These are phyloP conservation scores for Drosophila busckii DNA, from an alignment of 1,140 invertebrate species.

Conservation along the genomic window DNA sequence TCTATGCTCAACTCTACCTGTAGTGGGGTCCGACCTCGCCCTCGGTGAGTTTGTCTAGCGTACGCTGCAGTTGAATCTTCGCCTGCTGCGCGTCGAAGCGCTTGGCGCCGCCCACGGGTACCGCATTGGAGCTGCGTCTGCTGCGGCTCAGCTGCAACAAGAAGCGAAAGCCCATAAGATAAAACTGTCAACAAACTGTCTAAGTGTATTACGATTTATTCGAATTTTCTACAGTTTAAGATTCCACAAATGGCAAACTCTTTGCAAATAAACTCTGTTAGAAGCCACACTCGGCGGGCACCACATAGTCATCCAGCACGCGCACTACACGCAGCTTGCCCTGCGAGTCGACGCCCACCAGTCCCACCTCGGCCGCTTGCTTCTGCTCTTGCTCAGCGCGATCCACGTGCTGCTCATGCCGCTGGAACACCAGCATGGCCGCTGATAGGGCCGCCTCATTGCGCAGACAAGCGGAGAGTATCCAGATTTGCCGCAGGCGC, in stretches of 20 bases:
- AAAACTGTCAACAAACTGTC: neutral
- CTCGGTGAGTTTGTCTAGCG: slow-evolving; percentile 58
- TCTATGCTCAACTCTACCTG: slow-evolving; percentile 29
- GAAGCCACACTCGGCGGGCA: slow-evolving; percentile 46
- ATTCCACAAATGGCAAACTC: neutral
- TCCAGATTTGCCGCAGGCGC: slow-evolving; percentile 52
- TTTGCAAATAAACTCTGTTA: slow-evolving; percentile 8
- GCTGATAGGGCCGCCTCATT: slow-evolving; percentile 53
- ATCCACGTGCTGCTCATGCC: slow-evolving; percentile 15
- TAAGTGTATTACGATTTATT: neutral
- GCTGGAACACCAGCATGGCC: slow-evolving; percentile 42
- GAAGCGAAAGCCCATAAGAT: neutral
- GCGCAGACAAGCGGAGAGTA: slow-evolving; percentile 48
- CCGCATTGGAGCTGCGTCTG: slow-evolving; percentile 39
- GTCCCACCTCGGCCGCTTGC: slow-evolving; percentile 2
- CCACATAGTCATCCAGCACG: slow-evolving; percentile 50
- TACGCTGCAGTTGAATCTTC: slow-evolving; percentile 41
- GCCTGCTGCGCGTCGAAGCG: slow-evolving; percentile 54
- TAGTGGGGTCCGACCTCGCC: slow-evolving; percentile 71
- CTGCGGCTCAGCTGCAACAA: slow-evolving; percentile 35
- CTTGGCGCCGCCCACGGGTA: slow-evolving; percentile 27
- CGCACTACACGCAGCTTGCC: slow-evolving; percentile 45
- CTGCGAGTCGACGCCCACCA: slow-evolving; percentile 39
- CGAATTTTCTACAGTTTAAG: no score
- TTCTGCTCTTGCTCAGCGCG: slow-evolving; percentile 2